Evolutionary conservation across 2,797 vertebrate species (phyloP).

Genomic region (Gallirallus australis): DNA sequence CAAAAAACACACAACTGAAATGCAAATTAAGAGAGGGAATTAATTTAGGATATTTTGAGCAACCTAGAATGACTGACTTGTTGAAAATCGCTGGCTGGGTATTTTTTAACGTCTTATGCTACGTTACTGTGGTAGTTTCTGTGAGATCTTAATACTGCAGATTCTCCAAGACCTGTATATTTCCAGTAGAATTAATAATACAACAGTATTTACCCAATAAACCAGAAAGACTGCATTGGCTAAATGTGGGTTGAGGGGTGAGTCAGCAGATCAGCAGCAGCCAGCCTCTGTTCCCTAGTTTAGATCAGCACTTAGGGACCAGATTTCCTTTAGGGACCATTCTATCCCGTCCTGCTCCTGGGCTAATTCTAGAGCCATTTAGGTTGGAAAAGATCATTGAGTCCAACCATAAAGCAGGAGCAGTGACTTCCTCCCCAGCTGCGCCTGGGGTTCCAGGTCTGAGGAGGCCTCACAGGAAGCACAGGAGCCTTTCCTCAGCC

Average conservation of each 20-base stretch:
- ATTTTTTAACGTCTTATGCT: background rate
- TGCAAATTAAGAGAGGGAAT: conserved; percentile 13
- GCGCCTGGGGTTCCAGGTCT: background rate
- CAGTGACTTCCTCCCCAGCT: rapidly evolving
- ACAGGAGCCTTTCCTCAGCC: background rate
- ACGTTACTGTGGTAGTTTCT: background rate
- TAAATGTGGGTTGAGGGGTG: background rate
- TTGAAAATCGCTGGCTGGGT: conserved; percentile 10
- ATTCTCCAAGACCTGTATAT: background rate
- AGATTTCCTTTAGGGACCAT: background rate
- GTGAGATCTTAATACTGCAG: background rate
- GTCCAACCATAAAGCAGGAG: background rate
- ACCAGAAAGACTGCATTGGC: background rate
- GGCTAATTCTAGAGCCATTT: background rate
- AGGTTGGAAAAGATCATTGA: background rate
- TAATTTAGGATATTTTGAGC: conserved; percentile 37
- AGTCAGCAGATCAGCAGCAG: background rate
- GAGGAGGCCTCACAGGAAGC: background rate
- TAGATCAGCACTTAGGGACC: background rate
- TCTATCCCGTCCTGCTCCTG: background rate
- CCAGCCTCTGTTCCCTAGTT: background rate
- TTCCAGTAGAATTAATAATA: background rate
- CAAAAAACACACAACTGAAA: conserved; percentile 14
- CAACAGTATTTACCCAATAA: background rate
- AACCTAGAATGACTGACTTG: background rate